A percentile compares a stretch with the other conserved stretches of the same genome.
phyloP scores from a whole-genome alignment of 2,797 vertebrate genomes.

The Sorex maritimensis region DNA sequence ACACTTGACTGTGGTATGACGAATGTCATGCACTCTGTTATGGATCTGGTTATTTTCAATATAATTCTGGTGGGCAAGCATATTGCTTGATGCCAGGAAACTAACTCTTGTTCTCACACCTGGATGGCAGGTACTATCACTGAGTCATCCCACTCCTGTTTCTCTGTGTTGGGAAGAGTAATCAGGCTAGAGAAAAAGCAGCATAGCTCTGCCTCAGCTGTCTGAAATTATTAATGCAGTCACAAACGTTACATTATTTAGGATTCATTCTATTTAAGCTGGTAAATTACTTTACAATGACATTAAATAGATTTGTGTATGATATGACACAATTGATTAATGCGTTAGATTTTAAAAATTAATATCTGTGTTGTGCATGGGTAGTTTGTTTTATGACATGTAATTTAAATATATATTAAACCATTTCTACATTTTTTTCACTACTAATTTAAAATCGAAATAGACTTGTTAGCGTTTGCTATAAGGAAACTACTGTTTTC shows the following conservation, averaged over 20 bases:
- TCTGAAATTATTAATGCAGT: not conserved
- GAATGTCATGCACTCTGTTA: too few species aligned
- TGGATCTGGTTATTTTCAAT: too few species aligned
- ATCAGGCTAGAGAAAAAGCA: not conserved
- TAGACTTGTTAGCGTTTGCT: not conserved
- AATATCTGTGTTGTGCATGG: not conserved
- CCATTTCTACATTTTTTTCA: not conserved
- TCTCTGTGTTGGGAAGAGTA: not conserved
- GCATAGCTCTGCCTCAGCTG: not conserved
- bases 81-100: too few species aligned
- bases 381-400: not conserved
- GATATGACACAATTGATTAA: conserved; percentile 15
- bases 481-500: not conserved
- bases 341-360: not conserved
- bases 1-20: too few species aligned
- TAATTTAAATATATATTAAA: conserved; percentile 10
- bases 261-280: not conserved
- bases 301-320: not conserved
- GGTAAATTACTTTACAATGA: not conserved
- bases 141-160: not conserved
- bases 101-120: too few species aligned
- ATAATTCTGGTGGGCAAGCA: too few species aligned
- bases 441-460: not conserved
- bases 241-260: not conserved
- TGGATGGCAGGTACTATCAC: too few species aligned